Base-by-base conservation (phyloP, 2,888 invertebrate genomes). In the Criorhina ranunculi region DNA sequence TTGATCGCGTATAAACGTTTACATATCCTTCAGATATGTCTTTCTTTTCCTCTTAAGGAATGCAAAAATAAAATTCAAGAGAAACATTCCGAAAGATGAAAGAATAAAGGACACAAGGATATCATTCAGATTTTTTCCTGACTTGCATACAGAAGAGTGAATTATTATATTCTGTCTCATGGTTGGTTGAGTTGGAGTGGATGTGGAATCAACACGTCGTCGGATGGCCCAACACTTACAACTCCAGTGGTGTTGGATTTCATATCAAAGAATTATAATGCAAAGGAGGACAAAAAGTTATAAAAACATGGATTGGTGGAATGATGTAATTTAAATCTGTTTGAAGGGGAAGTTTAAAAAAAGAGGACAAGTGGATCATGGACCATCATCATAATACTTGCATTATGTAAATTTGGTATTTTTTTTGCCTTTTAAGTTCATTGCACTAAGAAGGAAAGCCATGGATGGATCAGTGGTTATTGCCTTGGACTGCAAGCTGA, bases 51-150 rank as follows among this genome's bases (percentile, higher is more conserved):
- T 24, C 40, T 37, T n/a, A 31, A 42, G 29, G 8, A 44, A 60
- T 29, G 17, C 40, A 24, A 37, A 59, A 8, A 19, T 12, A 60
- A 42, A 42, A 3, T 59, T 40, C 9, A 40, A 24, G 7, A 12
- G 53, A 31, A 53, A 12, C 29, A 37, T 37, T 17, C 8, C 11
- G n/a, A 12, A 42, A 42, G 29, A 60, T 37, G 57, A 55, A 12
- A 11, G 57, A 59, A 59, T 40, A 42, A 60, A 42, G 60, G 60
- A 31, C 42, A 44, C 60, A 42, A 60, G 60, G 42, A 42, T 42
- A 60, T 60, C 40, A 60, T 42, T 44, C 60, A 60, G 60, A 60
- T 51, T 60, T 60, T 37, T 1, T 40, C 60, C 60, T 60, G 60
- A 42, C 42, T 44, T 44, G 60, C 60, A 60, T 60, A 44, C 42